Evolutionary conservation across 2,797 vertebrate species (phyloP).

Genomic region (Acrossocheilus fasciatus): DNA sequence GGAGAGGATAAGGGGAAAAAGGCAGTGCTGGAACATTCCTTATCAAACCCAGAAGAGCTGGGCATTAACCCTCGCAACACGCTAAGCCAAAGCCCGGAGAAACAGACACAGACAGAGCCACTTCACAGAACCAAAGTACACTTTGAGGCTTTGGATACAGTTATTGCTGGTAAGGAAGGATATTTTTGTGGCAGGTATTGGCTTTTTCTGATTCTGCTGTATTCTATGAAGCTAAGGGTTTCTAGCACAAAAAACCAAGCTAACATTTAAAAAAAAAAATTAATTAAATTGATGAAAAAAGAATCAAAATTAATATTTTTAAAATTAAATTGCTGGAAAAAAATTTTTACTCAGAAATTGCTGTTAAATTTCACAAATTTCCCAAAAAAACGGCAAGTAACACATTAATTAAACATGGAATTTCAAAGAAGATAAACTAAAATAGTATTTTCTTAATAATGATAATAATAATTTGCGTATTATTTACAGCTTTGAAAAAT

Average conservation of each 20-base stretch:
- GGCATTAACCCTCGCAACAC: conserved; percentile 39
- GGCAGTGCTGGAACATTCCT: conserved; percentile 50
- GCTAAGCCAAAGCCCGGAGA: conserved; percentile 39
- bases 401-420: too few species aligned
- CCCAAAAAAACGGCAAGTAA: too few species aligned
- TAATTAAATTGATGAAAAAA: too few species aligned
- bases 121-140: conserved; percentile 75
- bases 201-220: conserved; percentile 2
- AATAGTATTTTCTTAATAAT: too few species aligned
- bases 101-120: conserved; percentile 45
- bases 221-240: conserved; percentile 12
- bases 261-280: background rate
- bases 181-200: conserved; percentile 43
- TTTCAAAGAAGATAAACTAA: too few species aligned
- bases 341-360: background rate
- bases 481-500: background rate
- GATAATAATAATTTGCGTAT: too few species aligned
- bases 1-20: conserved; percentile 44
- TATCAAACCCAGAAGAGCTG: conserved; percentile 51
- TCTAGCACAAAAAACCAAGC: background rate
- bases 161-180: conserved; percentile 79
- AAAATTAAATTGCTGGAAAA: too few species aligned
- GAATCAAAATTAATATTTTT: too few species aligned
- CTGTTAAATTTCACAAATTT: too few species aligned
- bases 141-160: conserved; percentile 78